Percentiles rank a stretch among this genome's conserved stretches.
Conservation (phyloP, 2,113 vertebrate species). For the Pterophyllum scalare region DNA sequence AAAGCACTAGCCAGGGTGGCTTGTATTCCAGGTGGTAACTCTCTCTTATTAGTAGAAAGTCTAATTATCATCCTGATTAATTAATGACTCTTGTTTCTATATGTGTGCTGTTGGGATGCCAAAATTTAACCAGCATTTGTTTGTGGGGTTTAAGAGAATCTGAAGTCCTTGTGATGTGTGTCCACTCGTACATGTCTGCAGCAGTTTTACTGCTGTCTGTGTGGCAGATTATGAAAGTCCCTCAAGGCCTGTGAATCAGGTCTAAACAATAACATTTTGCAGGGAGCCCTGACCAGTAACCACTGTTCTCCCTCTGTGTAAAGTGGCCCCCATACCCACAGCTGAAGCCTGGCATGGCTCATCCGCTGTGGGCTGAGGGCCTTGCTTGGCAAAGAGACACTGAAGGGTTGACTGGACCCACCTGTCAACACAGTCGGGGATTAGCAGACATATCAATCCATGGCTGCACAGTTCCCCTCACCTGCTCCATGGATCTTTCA, state of each 20-base stretch:
- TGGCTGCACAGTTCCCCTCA: conserved; percentile 54
- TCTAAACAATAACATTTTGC: conserved; percentile 43
- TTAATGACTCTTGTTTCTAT: background rate
- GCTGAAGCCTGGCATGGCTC: conserved; percentile 29
- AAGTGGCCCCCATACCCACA: conserved; percentile 11
- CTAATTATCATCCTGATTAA: conserved; percentile 7
- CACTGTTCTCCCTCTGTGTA: conserved; percentile 31
- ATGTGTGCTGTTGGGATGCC: background rate
- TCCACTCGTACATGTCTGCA: background rate
- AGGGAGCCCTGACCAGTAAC: conserved; percentile 18
- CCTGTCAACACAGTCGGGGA: conserved; percentile 62
- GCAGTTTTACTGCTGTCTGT: conserved; percentile 3
- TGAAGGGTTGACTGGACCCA: conserved; percentile 56
- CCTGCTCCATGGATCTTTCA: conserved; percentile 39
- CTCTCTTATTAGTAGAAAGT: conserved; percentile 2
- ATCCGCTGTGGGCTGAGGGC: conserved; percentile 8
- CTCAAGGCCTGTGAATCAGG: background rate
- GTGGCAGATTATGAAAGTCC: conserved; percentile 36
- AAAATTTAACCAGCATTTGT: background rate
- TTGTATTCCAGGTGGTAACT: conserved; percentile 9
- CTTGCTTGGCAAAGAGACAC: conserved; percentile 37
- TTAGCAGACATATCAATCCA: conserved; percentile 60
- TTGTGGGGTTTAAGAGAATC: background rate
- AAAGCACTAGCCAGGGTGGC: background rate
- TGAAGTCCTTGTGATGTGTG: background rate